phyloP scores from a whole-genome alignment of 2,113 vertebrate genomes.

The Scartelaos histophorus region DNA sequence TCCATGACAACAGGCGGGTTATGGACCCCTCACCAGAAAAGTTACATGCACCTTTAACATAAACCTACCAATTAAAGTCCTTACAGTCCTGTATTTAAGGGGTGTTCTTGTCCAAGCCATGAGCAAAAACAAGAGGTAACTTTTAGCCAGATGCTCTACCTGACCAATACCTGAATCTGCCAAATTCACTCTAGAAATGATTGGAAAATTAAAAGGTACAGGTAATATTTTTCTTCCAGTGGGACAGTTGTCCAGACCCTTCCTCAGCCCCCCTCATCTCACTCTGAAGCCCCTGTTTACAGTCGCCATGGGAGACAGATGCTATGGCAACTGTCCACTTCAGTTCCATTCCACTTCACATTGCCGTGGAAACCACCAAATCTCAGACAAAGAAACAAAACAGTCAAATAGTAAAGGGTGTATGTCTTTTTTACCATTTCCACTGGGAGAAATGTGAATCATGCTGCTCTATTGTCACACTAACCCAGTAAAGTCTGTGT shows the following conservation, averaged over 20 bases:
- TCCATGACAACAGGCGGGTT: too few relatives aligned
- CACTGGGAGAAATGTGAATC: background rate
- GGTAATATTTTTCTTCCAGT: background rate
- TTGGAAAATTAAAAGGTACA: background rate
- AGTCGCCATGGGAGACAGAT: constrained; percentile 75
- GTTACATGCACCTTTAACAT: background rate
- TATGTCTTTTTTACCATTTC: constrained; percentile 4
- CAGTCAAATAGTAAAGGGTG: constrained; percentile 20
- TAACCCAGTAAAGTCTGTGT: background rate
- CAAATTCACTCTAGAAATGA: background rate
- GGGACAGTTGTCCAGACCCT: constrained; percentile 5
- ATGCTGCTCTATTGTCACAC: background rate
- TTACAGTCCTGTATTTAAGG: background rate
- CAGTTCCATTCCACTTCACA: constrained; percentile 67
- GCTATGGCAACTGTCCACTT: constrained; percentile 73
- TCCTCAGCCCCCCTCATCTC: constrained; percentile 31
- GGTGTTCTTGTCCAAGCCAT: background rate
- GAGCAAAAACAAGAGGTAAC: background rate
- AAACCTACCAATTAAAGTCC: background rate
- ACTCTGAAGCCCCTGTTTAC: constrained; percentile 74
- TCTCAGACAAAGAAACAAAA: constrained; percentile 60
- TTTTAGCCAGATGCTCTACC: background rate
- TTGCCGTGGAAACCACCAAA: constrained; percentile 75
- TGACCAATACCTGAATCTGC: background rate
- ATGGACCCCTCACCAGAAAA: too few relatives aligned